Evolutionary conservation across 2,113 vertebrate species (phyloP).

Genomic region (Caloenas nicobarica): DNA sequence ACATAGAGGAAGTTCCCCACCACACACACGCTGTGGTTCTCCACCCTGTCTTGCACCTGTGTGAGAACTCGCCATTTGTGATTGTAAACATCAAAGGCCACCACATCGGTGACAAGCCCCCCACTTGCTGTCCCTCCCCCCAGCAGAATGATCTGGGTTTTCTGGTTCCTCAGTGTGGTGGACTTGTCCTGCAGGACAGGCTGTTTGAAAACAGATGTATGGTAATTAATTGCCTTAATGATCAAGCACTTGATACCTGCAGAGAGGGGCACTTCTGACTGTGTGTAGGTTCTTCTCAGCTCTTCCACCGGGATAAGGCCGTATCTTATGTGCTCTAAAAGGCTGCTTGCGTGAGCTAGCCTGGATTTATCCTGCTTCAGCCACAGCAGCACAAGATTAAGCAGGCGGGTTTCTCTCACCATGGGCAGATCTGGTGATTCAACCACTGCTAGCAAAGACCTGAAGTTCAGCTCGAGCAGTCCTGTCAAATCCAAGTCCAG

Average conservation of each 20-base stretch:
- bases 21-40: slow-evolving; percentile 84
- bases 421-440: slow-evolving; percentile 80
- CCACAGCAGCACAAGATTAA: slow-evolving; percentile 86
- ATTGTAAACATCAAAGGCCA: slow-evolving; percentile 82
- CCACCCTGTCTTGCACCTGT: slow-evolving; percentile 71
- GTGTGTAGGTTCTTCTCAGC: slow-evolving; percentile 73
- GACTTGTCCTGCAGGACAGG: slow-evolving; percentile 85
- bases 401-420: slow-evolving; percentile 81
- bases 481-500: slow-evolving; percentile 72
- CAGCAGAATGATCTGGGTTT: slow-evolving; percentile 80
- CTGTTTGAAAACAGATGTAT: slow-evolving; percentile 79
- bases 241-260: slow-evolving; percentile 84
- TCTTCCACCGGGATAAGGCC: slow-evolving; percentile 77
- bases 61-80: slow-evolving; percentile 80
- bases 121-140: slow-evolving; percentile 79
- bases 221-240: slow-evolving; percentile 89
- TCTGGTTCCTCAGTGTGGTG: slow-evolving; percentile 78
- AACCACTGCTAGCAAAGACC: slow-evolving; percentile 79
- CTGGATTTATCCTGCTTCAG: slow-evolving; percentile 80
- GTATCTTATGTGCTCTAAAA: slow-evolving; percentile 86
- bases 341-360: slow-evolving; percentile 72
- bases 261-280: slow-evolving; percentile 77
- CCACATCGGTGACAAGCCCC: slow-evolving; percentile 75
- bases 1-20: slow-evolving; percentile 91
- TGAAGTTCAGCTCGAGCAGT: slow-evolving; percentile 83